These are phyloP conservation scores for Pogonus chalceus DNA, from an alignment of 1,140 invertebrate species.

Conservation along the genomic window DNA sequence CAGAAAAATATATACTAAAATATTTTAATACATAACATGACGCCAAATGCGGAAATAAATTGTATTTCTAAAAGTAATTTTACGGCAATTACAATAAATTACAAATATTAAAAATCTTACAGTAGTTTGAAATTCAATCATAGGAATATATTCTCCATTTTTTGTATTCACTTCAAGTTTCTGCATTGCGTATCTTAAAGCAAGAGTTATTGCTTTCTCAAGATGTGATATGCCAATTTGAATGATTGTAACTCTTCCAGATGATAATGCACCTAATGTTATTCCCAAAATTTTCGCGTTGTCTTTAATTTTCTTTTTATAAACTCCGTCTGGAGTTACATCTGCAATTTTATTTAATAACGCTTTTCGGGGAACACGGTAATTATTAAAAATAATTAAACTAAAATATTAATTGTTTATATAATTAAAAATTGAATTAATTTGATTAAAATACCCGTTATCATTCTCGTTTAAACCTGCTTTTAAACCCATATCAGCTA, in stretches of 20 bases:
- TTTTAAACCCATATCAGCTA: constrained; percentile 83
- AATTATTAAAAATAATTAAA: constrained; percentile 82
- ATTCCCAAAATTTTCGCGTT: constrained; percentile 67
- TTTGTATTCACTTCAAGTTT: constrained; percentile 65
- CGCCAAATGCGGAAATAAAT: constrained; percentile 82
- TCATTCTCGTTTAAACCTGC: constrained; percentile 79
- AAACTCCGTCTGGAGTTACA: constrained; percentile 73
- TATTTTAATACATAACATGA: constrained; percentile 65
- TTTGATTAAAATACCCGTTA: too few species aligned
- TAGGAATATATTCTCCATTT: constrained; percentile 67
- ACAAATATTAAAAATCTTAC: constrained; percentile 40
- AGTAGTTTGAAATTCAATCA: constrained; percentile 86
- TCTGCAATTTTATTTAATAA: constrained; percentile 81
- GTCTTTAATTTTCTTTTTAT: constrained; percentile 66
- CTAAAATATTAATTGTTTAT: too few species aligned
- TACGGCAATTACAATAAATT: not conserved
- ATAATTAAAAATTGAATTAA: too few species aligned
- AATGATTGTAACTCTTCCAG: constrained; percentile 64
- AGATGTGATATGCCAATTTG: constrained; percentile 63
- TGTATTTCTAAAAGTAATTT: constrained; percentile 79
- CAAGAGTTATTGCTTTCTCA: constrained; percentile 66
- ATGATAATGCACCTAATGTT: constrained; percentile 75
- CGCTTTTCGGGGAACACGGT: constrained; percentile 67
- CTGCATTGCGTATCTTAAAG: constrained; percentile 79
- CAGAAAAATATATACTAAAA: constrained; percentile 47